Evolutionary conservation across 2,113 vertebrate genomes (phyloP).

Genomic region (Asarcornis scutulata): DNA sequence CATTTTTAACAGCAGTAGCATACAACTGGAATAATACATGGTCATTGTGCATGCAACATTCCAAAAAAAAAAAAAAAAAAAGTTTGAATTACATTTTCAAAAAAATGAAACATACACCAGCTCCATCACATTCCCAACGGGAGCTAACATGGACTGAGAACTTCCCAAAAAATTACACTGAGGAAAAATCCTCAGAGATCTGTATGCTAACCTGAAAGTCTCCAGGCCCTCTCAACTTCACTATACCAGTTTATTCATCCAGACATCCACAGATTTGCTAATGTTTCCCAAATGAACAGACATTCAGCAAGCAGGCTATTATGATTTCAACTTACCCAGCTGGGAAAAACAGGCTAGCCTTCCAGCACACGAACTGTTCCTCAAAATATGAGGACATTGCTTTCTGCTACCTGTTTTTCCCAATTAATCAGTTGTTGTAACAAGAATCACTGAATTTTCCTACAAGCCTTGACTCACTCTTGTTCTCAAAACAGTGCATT

Average conservation of each 20-base stretch:
- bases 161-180: background rate
- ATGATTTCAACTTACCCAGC: background rate
- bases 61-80: background rate
- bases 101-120: background rate
- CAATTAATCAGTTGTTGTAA: background rate
- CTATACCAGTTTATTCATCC: slow-evolving; percentile 8
- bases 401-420: background rate
- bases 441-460: background rate
- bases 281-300: slow-evolving; percentile 1
- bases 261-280: background rate
- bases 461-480: background rate
- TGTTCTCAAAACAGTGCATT: background rate
- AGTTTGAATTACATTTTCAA: background rate
- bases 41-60: background rate
- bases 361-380: background rate
- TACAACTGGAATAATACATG: background rate
- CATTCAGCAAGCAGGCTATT: background rate
- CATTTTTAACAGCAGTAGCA: background rate
- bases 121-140: background rate
- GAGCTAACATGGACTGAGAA: background rate
- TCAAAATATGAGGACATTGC: background rate
- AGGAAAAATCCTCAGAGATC: background rate
- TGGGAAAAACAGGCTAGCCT: background rate
- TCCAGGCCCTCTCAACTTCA: background rate
- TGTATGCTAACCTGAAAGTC: background rate